Conservation (phyloP, 2,888 invertebrate genomes). For the Tetragnatha montana region DNA sequence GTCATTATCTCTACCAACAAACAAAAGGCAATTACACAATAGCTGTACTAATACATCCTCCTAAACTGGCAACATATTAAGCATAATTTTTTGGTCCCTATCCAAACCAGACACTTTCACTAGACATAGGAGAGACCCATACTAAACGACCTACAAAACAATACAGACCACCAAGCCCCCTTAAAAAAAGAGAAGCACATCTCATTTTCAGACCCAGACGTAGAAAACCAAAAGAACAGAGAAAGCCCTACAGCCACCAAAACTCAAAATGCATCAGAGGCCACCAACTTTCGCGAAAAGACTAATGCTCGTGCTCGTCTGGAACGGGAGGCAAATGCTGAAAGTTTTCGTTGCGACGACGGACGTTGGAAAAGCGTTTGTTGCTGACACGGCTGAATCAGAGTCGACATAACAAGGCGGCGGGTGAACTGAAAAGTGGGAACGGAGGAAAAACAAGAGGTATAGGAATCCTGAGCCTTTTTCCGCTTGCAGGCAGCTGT, state of each 20-base stretch:
- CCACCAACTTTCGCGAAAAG: neutral
- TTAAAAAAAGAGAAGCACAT: neutral
- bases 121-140: neutral
- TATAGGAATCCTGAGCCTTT: neutral
- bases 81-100: neutral
- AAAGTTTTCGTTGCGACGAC: neutral
- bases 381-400: neutral
- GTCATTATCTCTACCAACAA: too few relatives aligned
- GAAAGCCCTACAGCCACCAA: neutral
- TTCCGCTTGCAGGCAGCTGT: constrained; percentile 50
- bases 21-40: too few relatives aligned
- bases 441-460: constrained; percentile 4
- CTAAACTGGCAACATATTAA: neutral
- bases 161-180: neutral
- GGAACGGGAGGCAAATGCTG: neutral
- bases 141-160: neutral
- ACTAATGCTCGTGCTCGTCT: neutral
- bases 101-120: neutral
- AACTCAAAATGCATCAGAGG: neutral
- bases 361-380: neutral
- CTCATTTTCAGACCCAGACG: neutral
- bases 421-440: neutral
- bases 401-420: neutral
- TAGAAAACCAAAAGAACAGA: neutral
- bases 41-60: neutral